Evolutionary conservation across 2,113 vertebrate species (phyloP), one percentile per base, ranked within the genome.

Genomic region (Oryzias javanicus): DNA sequence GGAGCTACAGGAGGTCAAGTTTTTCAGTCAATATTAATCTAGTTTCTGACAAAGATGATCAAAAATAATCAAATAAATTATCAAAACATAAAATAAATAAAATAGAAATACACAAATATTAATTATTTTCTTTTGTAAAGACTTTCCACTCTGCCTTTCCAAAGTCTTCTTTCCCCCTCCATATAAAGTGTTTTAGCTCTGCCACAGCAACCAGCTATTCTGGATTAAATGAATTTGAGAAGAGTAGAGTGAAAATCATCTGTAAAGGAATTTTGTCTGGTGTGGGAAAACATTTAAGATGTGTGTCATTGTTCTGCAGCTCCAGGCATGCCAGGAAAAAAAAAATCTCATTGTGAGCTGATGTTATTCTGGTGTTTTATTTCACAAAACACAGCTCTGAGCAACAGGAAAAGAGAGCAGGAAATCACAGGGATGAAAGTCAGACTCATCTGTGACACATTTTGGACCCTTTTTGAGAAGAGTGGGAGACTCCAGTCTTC

Each of bases 191-290:
- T 27, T 12, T 8, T 12, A 35, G 35, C 35, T 35, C 35, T 2
- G 1, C 35, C 35, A 35, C 35, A 12, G 35, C 64, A 78, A 77
- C 81, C 70, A 81, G 73, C 67, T 75, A 76, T 79, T 85, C 70
- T 83, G 79, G 76, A 72, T 70, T 74, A 82, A 83, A 83, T 83
- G 70, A 83, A 81, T 72, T 67, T 61, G 58, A 78, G 81, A 27
- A 29, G 53, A 64, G 66, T 56, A 72, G 78, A 74, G 80, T 72
- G 70, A 67, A 79, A 79, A 85, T 87, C 60, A 66, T 70, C 64
- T 68, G 70, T 76, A 77, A 75, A 86, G 70, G 75, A 68, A 67
- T 78, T 84, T 82, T 76, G 82, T 86, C 81, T 72, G 14, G 17
- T 66, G 14, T 66, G 81, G 65, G 67, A 81, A 76, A 77, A 81